These are phyloP conservation scores for Stenodema calcarata DNA, from an alignment of 2,888 invertebrate genomes.

Conservation along the genomic window DNA sequence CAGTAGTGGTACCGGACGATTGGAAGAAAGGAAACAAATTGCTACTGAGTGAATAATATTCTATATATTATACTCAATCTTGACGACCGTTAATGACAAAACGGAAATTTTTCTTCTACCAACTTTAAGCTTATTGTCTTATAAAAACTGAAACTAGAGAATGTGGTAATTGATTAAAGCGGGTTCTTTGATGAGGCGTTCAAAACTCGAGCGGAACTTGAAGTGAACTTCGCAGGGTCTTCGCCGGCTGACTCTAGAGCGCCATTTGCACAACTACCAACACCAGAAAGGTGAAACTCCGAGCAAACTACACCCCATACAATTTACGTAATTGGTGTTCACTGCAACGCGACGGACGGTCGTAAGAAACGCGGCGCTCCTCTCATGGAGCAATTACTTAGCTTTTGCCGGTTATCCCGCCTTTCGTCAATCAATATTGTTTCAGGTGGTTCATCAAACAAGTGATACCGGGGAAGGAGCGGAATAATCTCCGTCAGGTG, in stretches of 20 bases:
- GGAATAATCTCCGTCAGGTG: neutral
- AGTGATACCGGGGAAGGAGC: neutral
- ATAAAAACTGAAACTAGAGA: neutral
- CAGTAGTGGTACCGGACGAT: too few species aligned
- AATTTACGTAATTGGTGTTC: conserved; percentile 46
- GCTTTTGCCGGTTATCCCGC: neutral
- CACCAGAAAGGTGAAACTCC: conserved; percentile 17
- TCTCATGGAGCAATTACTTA: conserved; percentile 23
- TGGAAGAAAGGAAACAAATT: too few species aligned
- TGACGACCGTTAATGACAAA: too few species aligned
- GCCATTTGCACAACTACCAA: conserved; percentile 30
- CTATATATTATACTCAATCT: too few species aligned
- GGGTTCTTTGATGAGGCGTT: conserved; percentile 4
- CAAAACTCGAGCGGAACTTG: neutral
- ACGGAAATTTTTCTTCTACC: too few species aligned
- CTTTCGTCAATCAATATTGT: conserved; percentile 12
- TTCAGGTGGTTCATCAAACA: neutral
- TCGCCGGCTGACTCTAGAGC: neutral
- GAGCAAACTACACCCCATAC: conserved; percentile 37
- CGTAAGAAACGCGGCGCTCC: neutral
- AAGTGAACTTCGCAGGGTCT: neutral
- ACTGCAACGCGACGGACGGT: neutral
- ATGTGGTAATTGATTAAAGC: neutral
- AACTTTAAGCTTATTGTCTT: neutral
- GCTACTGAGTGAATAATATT: too few species aligned